phyloP scores from a whole-genome alignment of 2,113 vertebrate species.

The Mohoua ochrocephala region DNA sequence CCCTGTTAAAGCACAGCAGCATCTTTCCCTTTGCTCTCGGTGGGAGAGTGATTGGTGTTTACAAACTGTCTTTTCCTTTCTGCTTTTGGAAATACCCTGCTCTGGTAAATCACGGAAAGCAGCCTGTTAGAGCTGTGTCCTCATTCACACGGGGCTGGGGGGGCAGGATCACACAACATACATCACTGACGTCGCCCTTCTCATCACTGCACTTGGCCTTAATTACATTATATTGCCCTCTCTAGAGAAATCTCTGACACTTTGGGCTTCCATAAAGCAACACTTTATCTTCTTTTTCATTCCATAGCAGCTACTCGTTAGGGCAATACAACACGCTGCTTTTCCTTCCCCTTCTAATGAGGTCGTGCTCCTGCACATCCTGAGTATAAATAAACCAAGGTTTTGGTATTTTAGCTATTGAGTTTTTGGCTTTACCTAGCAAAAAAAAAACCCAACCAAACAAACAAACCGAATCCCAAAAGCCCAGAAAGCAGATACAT shows the following conservation, averaged over 20 bases:
- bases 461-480: not conserved
- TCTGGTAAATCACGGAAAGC: not conserved
- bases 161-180: not conserved
- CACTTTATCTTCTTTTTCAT: constrained; percentile 14
- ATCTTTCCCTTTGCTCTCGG: not conserved
- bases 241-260: not conserved
- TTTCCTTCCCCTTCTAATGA: not conserved
- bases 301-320: not conserved
- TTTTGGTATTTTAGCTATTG: not conserved
- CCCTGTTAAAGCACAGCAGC: not conserved
- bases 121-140: not conserved
- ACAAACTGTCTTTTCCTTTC: not conserved
- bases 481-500: fast-evolving
- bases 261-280: not conserved
- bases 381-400: not conserved
- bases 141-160: not conserved
- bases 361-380: not conserved
- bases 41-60: not conserved
- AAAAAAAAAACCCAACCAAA: too few species aligned
- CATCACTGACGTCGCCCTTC: not conserved
- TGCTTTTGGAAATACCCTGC: not conserved
- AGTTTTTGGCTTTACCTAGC: not conserved
- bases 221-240: not conserved
- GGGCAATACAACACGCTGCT: not conserved
- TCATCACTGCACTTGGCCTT: not conserved